Base-by-base conservation (phyloP, 1,140 invertebrate species). In the Rhagoletis zephyria region DNA sequence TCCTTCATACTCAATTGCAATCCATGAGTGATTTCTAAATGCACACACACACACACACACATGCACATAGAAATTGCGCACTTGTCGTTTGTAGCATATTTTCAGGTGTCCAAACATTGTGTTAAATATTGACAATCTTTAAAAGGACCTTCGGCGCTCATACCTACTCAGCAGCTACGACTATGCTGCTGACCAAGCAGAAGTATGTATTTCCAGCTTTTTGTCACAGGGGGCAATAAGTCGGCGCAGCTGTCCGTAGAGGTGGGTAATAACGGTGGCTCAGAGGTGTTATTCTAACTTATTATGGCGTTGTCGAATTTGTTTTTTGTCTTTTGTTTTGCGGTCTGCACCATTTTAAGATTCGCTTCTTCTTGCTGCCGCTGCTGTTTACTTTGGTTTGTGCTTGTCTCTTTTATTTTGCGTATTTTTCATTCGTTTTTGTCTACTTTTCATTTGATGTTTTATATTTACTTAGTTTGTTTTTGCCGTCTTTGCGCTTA, bases 81-180 rank as follows among this genome's bases (percentile, higher is more conserved):
- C 45, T 6, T 16, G 45, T 12, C 6, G 30, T 30, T 81, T 10
- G 64, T 67, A 81, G 48, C 45, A 56, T 48, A 81, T 56, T 81
- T 81, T 81, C 74, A 56, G 70, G 42, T 48, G 70, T 51, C 70
- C 45, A 16, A 77, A 45, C 45, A 45, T 77, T 51, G 70, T 77
- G 70, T 77, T 77, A 77, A 77, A 77, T 77, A 77, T 77, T 77
- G 70, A 77, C 40, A 77, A 30, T 48, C 70, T 10, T 19, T 30
- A 14, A 12, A 48, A 51, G 70, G 70, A 77, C 45, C 51, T 77
- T 77, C 14, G n/a, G n/a, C 63, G 16, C 16, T 64, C 63, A 64
- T n/a, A 64, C 16, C 16, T 4, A 30, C 30, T 30, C 30, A 16
- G 10, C 4, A 64, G 4, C 9, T 16, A 64, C 59, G 30, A 30